Base-by-base conservation (phyloP, 2,113 vertebrate genomes). In the Phasianus colchicus region DNA sequence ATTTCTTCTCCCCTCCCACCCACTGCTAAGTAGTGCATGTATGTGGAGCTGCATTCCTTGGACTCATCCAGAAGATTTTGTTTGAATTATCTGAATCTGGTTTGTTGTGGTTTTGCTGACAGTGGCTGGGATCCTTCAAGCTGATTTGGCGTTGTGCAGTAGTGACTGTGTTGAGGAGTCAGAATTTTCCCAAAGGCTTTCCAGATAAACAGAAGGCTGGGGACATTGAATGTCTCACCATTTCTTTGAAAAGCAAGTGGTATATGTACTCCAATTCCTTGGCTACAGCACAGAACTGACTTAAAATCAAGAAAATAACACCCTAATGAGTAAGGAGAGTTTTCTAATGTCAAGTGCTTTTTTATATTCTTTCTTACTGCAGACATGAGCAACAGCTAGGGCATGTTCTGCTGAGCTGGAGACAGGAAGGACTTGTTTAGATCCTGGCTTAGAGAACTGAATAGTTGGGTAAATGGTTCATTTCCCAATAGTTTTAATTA, bases 181-280 rank as follows among this genome's bases (percentile, higher is more conserved):
- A 71, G 90, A 85, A 38, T 89, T 96, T 96, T 96, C 92, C 90
- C 87, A 90, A 66, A 93, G 60, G 75, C 76, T 73, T 84, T 80
- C 70, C 60, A 95, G 89, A 92, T 89, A 84, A 94, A 87, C 65
- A 45, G 45, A 82, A 42, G 48, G 82, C 29, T 11, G 30, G 91
- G 76, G 78, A 90, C 83, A 58, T 42, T 55, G n/a, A 63, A 21
- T 3, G 27, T 88, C 85, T 90, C 87, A 10, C 83, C 5, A 6
- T 85, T 80, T 84, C 40, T 92, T 55, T 86, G 72, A 78, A 94
- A 80, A 71, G 30, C 45, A 69, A 64, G 64, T 57, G 19, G 45
- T 55, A 13, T 78, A 40, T 29, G 76, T 80, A 27, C 74, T 82
- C 18, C 5, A 48, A 1, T 61, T 32, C 36, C 50, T 89, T 75